Evolutionary conservation across 2,797 vertebrate species (phyloP).

Genomic region (Pantherophis alleghaniensis): DNA sequence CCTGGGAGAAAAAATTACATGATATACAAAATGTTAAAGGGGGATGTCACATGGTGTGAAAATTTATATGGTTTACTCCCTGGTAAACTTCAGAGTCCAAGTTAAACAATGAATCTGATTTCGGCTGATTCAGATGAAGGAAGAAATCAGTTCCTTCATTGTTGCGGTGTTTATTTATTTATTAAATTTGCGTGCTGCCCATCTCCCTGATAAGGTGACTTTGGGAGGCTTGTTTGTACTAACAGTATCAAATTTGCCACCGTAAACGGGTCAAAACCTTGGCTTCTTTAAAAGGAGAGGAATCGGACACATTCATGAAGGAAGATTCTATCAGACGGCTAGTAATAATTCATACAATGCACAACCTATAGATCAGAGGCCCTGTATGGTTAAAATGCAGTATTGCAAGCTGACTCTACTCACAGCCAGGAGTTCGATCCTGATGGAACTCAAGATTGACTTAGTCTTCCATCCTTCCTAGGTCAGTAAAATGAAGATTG

Average conservation of each 20-base stretch:
- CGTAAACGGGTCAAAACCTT: background rate
- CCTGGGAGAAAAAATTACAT: background rate
- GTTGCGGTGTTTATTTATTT: background rate
- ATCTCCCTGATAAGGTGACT: too few species aligned
- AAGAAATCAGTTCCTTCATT: background rate
- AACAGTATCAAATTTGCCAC: background rate
- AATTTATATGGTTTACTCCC: background rate
- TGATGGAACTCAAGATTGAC: background rate
- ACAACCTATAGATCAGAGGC: background rate
- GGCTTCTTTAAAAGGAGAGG: background rate
- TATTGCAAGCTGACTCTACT: background rate
- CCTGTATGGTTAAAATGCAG: background rate
- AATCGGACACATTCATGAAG: background rate
- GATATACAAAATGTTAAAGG: background rate
- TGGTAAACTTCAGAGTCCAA: background rate
- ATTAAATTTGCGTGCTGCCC: too few species aligned
- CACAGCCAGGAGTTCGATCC: background rate
- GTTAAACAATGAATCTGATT: background rate
- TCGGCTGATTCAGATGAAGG: background rate
- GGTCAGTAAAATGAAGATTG: background rate
- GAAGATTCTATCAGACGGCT: background rate
- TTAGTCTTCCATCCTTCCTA: background rate
- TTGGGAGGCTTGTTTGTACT: background rate
- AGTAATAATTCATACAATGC: background rate
- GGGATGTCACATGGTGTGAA: background rate